Evolutionary conservation across 2,888 invertebrate genomes (phyloP).

Genomic region (Macropis europaea): DNA sequence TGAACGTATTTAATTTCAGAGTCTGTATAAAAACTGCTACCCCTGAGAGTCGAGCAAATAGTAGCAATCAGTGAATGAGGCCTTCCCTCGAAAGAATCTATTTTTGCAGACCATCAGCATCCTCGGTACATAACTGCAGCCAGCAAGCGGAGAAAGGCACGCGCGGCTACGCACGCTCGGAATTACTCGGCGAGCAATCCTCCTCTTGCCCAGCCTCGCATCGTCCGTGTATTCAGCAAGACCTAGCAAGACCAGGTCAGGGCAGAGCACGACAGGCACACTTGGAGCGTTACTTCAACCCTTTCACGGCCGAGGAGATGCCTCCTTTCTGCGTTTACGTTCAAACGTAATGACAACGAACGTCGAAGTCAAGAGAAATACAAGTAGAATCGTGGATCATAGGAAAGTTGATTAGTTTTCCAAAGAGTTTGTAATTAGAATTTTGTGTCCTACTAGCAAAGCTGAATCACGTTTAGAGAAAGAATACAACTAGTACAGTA

Average conservation of each 20-base stretch:
- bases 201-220: conserved; percentile 39
- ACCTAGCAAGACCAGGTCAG: conserved; percentile 52
- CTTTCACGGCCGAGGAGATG: conserved; percentile 45
- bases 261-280: conserved; percentile 33
- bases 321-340: background rate
- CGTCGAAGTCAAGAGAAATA: no score
- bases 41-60: no score
- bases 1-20: no score
- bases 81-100: background rate
- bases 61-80: background rate
- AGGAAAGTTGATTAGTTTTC: no score
- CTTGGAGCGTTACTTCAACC: conserved; percentile 35
- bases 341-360: background rate
- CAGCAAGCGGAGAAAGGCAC: conserved; percentile 52
- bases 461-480: no score
- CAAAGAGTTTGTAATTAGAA: no score
- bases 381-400: no score
- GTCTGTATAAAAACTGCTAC: no score
- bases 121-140: background rate
- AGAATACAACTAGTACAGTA: no score
- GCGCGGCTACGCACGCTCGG: conserved; percentile 50
- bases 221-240: conserved; percentile 42
- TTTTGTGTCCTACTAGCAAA: no score
- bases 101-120: conserved; percentile 5
- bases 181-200: conserved; percentile 51